Evolutionary conservation across 2,113 vertebrate genomes (phyloP).

Genomic region (Tricholaema leucomelas): DNA sequence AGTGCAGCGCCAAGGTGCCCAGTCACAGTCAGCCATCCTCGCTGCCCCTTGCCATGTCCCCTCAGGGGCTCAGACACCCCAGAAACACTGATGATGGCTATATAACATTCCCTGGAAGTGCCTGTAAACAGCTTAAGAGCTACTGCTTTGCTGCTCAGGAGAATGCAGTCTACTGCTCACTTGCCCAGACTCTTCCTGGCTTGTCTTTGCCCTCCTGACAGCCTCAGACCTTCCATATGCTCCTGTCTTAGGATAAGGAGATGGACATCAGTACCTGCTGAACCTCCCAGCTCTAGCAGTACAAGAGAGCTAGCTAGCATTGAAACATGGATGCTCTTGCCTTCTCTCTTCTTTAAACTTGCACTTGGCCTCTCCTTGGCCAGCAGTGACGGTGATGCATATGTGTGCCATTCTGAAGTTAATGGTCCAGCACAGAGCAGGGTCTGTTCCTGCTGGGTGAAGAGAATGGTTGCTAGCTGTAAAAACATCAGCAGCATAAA

Average conservation of each 20-base stretch:
- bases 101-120: neutral
- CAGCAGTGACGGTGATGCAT: fast-evolving
- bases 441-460: neutral
- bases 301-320: neutral
- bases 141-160: neutral
- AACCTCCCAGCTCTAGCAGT: neutral
- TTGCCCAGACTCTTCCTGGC: neutral
- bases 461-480: slow-evolving; percentile 29
- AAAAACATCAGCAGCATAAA: slow-evolving; percentile 39
- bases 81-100: neutral
- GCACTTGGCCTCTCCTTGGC: neutral
- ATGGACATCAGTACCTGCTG: neutral
- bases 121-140: neutral
- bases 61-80: neutral
- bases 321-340: neutral
- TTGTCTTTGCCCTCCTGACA: neutral
- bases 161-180: fast-evolving
- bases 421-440: neutral
- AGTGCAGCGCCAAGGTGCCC: neutral
- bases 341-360: neutral
- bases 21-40: neutral
- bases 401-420: neutral
- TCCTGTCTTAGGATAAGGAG: neutral
- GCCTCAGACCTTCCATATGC: neutral
- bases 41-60: neutral